phyloP scores from a whole-genome alignment of 2,797 vertebrate genomes.

The Hypotaenidia okinawae region DNA sequence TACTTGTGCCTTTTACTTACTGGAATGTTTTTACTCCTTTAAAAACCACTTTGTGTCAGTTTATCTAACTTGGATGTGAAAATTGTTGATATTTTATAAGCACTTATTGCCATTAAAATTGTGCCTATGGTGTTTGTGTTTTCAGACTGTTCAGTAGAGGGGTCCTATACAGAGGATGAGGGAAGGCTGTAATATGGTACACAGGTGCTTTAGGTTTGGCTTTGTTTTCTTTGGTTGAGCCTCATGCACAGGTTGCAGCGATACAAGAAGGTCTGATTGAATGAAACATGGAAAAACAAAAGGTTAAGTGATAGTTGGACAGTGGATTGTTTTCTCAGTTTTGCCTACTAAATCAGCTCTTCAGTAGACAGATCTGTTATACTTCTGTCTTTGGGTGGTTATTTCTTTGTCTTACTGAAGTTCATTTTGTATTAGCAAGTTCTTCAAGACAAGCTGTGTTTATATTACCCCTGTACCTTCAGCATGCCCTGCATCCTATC shows the following conservation, averaged over 20 bases:
- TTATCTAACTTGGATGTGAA: not conserved
- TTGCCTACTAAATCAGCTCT: not conserved
- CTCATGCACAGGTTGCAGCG: not conserved
- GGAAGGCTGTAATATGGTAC: not conserved
- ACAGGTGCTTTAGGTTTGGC: not conserved
- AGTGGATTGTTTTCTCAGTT: not conserved
- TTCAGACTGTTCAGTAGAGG: not conserved
- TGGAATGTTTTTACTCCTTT: not conserved
- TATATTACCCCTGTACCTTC: not conserved
- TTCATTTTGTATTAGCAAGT: not conserved
- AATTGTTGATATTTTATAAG: not conserved
- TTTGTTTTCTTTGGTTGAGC: not conserved
- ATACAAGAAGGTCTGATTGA: not conserved
- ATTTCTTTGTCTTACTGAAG: not conserved
- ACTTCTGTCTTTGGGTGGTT: not conserved
- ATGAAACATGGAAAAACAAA: not conserved
- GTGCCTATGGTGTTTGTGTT: not conserved
- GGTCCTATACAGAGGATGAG: fast-evolving
- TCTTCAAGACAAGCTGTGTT: not conserved
- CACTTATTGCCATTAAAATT: not conserved
- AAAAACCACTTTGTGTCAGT: not conserved
- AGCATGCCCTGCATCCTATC: not conserved
- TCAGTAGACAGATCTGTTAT: not conserved
- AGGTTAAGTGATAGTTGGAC: not conserved
- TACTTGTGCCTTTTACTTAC: not conserved